phyloP scores from a whole-genome alignment of 2,797 vertebrate genomes.

The Sebastes goodei region DNA sequence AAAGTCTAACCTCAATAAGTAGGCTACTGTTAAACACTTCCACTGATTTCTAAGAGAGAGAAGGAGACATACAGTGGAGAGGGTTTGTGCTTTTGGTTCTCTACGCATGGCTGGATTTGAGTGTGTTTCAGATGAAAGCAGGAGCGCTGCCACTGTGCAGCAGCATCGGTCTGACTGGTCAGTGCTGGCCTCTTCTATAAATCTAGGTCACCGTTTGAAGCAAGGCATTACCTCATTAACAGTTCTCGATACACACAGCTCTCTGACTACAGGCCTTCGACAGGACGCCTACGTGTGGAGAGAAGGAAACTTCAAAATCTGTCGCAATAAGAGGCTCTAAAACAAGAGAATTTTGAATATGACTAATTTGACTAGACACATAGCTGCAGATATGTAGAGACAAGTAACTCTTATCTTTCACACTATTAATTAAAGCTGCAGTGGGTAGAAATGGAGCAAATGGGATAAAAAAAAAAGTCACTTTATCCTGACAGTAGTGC shows the following conservation, averaged over 20 bases:
- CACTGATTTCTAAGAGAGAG: neutral
- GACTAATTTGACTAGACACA: neutral
- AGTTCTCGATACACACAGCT: slow-evolving; percentile 28
- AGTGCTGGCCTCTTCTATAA: slow-evolving; percentile 51
- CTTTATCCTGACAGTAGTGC: no score
- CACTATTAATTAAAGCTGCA: neutral
- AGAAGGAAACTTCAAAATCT: neutral
- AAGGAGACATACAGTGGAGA: neutral
- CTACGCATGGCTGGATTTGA: slow-evolving; percentile 41
- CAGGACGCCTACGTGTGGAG: neutral
- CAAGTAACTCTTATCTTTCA: neutral
- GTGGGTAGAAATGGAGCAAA: no score
- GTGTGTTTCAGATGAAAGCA: slow-evolving; percentile 49
- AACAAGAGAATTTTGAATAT: neutral
- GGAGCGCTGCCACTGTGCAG: slow-evolving; percentile 31
- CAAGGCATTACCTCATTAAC: slow-evolving; percentile 60
- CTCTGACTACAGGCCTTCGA: neutral
- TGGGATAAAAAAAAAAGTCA: no score
- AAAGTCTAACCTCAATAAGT: neutral
- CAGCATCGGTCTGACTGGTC: slow-evolving; percentile 56
- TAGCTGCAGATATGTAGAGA: neutral
- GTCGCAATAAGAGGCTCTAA: neutral
- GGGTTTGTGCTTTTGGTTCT: slow-evolving; percentile 32
- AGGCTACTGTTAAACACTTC: neutral
- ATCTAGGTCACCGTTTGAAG: slow-evolving; percentile 79